phyloP scores from a whole-genome alignment of 2,797 vertebrate genomes.

The Gephyroberyx darwinii region DNA sequence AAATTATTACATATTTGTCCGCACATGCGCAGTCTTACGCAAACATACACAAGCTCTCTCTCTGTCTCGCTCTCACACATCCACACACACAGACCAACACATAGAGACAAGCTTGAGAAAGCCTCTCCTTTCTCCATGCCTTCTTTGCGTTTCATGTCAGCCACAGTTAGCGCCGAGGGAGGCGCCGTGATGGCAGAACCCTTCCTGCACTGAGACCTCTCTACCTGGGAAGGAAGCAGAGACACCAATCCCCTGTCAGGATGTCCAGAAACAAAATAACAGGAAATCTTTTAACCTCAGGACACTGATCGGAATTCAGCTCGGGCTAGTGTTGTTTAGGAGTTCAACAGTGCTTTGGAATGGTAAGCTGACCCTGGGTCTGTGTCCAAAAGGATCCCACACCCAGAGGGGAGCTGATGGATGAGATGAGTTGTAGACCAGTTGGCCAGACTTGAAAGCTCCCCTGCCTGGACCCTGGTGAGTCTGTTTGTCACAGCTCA shows the following conservation, averaged over 20 bases:
- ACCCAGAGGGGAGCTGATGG: slow-evolving; percentile 66
- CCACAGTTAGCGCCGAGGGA: background rate
- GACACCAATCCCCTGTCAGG: slow-evolving; percentile 20
- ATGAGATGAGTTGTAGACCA: slow-evolving; percentile 64
- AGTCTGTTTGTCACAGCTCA: slow-evolving; percentile 67
- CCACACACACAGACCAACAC: slow-evolving; percentile 20
- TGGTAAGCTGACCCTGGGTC: slow-evolving; percentile 58
- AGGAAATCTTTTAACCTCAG: slow-evolving; percentile 19
- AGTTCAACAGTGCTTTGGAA: slow-evolving; percentile 36
- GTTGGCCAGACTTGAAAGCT: slow-evolving; percentile 74
- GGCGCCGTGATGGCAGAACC: background rate
- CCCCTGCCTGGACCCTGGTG: slow-evolving; percentile 57
- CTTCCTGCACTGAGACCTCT: background rate
- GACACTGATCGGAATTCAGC: slow-evolving; percentile 26
- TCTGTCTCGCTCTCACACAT: background rate
- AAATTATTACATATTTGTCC: slow-evolving; percentile 33
- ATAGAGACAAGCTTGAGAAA: background rate
- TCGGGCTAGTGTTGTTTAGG: slow-evolving; percentile 23
- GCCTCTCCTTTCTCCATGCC: background rate
- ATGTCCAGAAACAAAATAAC: slow-evolving; percentile 37
- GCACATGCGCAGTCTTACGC: slow-evolving; percentile 27
- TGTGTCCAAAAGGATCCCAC: slow-evolving; percentile 27
- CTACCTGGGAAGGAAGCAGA: slow-evolving; percentile 22
- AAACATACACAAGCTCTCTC: slow-evolving; percentile 15
- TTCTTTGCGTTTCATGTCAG: slow-evolving; percentile 16